These are phyloP conservation scores for Rhadinocentrus ornatus DNA, from an alignment of 2,797 vertebrate genomes.

Conservation along the genomic window DNA sequence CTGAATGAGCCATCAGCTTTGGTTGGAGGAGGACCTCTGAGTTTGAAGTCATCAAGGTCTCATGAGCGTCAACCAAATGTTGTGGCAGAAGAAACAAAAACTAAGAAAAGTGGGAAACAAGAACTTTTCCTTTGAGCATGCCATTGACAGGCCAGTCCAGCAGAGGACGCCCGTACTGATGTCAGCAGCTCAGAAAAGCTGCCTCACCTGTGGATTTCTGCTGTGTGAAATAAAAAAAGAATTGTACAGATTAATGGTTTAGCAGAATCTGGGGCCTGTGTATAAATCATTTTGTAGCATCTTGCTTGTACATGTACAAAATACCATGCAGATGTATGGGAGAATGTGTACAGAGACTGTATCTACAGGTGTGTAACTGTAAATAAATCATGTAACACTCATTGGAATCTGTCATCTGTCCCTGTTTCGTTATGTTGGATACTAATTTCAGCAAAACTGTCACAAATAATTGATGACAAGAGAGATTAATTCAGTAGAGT, in stretches of 20 bases:
- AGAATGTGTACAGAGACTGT: conserved; percentile 53
- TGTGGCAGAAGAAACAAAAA: conserved; percentile 11
- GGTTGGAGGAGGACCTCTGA: conserved; percentile 57
- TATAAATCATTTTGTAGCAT: conserved; percentile 69
- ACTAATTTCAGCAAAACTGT: background rate
- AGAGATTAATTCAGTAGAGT: too few species aligned
- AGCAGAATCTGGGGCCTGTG: conserved; percentile 54
- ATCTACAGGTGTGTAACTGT: conserved; percentile 70
- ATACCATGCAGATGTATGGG: conserved; percentile 60
- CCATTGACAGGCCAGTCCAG: background rate
- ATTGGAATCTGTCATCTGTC: background rate
- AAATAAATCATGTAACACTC: conserved; percentile 77
- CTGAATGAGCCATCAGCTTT: background rate
- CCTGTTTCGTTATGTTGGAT: background rate
- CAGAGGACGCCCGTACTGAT: conserved; percentile 1
- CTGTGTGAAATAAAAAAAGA: conserved; percentile 8
- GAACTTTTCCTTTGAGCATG: conserved; percentile 33
- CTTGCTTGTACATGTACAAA: conserved; percentile 54
- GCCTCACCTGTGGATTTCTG: conserved; percentile 40
- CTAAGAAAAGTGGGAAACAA: conserved; percentile 20
- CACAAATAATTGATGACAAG: too few species aligned
- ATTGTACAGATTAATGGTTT: conserved; percentile 50
- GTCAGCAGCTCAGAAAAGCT: conserved; percentile 27
- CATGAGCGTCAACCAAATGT: conserved; percentile 50
- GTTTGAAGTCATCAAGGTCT: conserved; percentile 30